phyloP scores from a whole-genome alignment of 1,140 invertebrate species.

The Scaptomyza hsui region DNA sequence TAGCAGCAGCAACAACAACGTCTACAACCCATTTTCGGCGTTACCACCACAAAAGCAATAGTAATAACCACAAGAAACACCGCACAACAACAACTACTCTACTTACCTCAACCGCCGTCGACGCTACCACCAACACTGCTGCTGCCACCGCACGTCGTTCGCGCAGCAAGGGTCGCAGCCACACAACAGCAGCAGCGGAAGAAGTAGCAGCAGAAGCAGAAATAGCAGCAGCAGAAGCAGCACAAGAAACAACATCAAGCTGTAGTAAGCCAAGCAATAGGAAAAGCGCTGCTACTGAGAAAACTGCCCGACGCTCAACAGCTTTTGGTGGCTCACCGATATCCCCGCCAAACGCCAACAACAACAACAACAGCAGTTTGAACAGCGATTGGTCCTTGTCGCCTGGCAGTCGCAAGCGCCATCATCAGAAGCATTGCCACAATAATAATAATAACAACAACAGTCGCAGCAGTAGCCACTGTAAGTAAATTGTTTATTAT shows the following conservation, averaged over 20 bases:
- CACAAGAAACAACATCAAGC: too few species aligned
- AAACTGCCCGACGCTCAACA: slow-evolving; percentile 26
- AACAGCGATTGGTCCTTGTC: slow-evolving; percentile 49
- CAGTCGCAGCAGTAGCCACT: slow-evolving; percentile 38
- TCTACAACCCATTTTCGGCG: slow-evolving; percentile 43
- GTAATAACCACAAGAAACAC: slow-evolving; percentile 37
- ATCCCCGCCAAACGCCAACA: slow-evolving; percentile 12
- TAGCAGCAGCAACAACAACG: slow-evolving; percentile 40
- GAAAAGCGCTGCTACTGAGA: slow-evolving; percentile 22
- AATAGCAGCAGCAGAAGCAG: too few species aligned
- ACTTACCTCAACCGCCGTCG: slow-evolving; percentile 25
- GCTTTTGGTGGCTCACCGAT: slow-evolving; percentile 9
- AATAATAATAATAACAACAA: slow-evolving; percentile 30
- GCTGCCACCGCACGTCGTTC: slow-evolving; percentile 46
- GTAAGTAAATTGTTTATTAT: slow-evolving; percentile 38
- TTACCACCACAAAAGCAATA: slow-evolving; percentile 37
- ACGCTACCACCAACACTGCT: slow-evolving; percentile 13
- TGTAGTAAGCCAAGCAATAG: too few species aligned
- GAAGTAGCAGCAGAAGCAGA: slow-evolving; percentile 12
- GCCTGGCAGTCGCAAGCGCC: slow-evolving; percentile 66
- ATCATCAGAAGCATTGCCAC: slow-evolving; percentile 44
- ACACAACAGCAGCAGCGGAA: slow-evolving; percentile 15
- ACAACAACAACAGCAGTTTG: slow-evolving; percentile 18
- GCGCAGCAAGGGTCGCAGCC: slow-evolving; percentile 58
- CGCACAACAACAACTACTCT: slow-evolving; percentile 24